These are phyloP conservation scores for Planococcus citri DNA, from an alignment of 1,140 invertebrate species.

Conservation along the genomic window DNA sequence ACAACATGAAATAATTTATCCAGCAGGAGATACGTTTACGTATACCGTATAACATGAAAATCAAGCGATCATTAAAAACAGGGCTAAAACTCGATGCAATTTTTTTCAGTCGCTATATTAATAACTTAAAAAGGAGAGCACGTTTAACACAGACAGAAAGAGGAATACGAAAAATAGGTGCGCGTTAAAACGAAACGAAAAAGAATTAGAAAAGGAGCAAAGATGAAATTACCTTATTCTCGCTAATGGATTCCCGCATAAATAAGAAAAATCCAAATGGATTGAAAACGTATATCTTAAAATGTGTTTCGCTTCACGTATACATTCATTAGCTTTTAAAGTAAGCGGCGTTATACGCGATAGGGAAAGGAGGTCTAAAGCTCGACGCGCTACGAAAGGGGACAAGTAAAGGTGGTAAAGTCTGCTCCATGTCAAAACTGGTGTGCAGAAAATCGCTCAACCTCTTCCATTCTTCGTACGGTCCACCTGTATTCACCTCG, in stretches of 20 bases:
- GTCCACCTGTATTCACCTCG: conserved; percentile 16
- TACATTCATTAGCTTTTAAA: conserved; percentile 20
- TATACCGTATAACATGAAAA: no score
- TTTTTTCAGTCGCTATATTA: neutral
- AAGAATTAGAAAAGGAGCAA: conserved; percentile 10
- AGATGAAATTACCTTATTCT: conserved; percentile 20
- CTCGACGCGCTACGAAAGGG: neutral
- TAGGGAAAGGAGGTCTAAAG: conserved; percentile 7
- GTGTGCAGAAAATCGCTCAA: conserved; percentile 16
- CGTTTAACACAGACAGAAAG: neutral
- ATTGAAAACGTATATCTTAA: conserved; percentile 19
- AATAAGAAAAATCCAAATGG: conserved; percentile 20
- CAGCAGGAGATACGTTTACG: no score
- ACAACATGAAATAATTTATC: no score
- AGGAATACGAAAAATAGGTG: neutral
- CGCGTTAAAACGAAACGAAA: neutral
- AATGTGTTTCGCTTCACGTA: conserved; percentile 18
- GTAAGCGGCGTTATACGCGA: conserved; percentile 9
- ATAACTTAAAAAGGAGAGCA: neutral
- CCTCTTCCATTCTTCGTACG: neutral
- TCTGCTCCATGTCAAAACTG: conserved; percentile 14
- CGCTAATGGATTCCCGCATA: conserved; percentile 17
- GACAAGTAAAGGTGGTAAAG: conserved; percentile 1
- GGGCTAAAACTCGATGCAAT: neutral
- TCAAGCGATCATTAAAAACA: neutral